Base-by-base conservation (phyloP, 2,113 vertebrate genomes). In the Semnopithecus entellus region DNA sequence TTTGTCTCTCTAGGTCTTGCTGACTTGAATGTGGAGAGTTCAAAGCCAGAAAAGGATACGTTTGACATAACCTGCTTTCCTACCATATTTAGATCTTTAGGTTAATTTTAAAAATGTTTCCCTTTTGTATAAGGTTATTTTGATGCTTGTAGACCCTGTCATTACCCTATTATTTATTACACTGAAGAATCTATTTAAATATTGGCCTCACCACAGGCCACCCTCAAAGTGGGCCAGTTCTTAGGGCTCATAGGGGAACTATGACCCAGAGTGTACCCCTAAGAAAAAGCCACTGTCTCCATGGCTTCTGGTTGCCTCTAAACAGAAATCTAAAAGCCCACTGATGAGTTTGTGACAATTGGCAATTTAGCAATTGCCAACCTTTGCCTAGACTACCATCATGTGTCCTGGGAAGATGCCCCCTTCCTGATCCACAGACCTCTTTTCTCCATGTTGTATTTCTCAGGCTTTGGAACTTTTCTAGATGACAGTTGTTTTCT, bases 401-500 rank as follows among this genome's bases (percentile, higher is more conserved):
- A 52, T 30, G 11, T 75, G 18, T 52, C 23, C 68, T 87, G 79
- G 72, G 52, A 68, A 30, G 40, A 52, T 32, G 12, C 1, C 35
- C 45, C 18, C 12, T 76, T 70, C 38, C 48, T 48, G 35, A 32
- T 16, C 3, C 16, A 20, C 1, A 68, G 20, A 43, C 18, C 5
- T 80, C 32, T 90, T 91, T 92, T 38, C 10, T 59, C 82, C 25
- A n/a, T 78, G 45, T 93, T 84, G 66, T 66, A 73, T 89, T 88
- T 96, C 43, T 93, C 8, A 27, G 68, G 70, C 27, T 88, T 61
- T 72, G 86, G 32, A 80, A 75, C 76, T 87, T 95, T 81, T 80
- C 48, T 92, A 48, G 8, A 23, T 55, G 80, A 75, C 23, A 73
- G 90, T 10, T 83, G 30, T 75, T 89, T 84, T 61, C 30, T 50